Evolutionary conservation across 2,888 invertebrate species (phyloP).

Genomic region (Scaptomyza parva): DNA sequence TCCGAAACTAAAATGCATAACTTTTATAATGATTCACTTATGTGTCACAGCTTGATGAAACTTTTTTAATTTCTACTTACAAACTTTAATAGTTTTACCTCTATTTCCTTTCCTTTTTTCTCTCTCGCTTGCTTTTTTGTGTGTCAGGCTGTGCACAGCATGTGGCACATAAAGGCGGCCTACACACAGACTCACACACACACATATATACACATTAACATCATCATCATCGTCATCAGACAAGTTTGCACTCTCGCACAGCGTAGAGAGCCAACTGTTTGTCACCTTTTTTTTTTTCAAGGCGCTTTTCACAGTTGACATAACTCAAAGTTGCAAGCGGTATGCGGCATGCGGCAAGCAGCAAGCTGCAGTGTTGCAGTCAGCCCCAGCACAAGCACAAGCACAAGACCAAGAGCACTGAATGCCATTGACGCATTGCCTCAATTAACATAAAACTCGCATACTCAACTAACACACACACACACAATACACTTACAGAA

Average conservation of each 20-base stretch:
- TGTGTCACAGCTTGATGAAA: conserved; percentile 26
- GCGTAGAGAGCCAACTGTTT: conserved; percentile 26
- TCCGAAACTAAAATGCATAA: conserved; percentile 22
- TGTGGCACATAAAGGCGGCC: conserved; percentile 47
- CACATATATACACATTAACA: neutral
- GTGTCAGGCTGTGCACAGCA: conserved; percentile 20
- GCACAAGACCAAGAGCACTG: conserved; percentile 29
- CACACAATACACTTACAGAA: conserved; percentile 10
- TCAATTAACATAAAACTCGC: conserved; percentile 78
- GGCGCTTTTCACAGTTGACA: conserved; percentile 72
- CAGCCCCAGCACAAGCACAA: neutral
- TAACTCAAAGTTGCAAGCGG: conserved; percentile 56
- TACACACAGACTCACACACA: too few relatives aligned
- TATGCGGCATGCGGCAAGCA: conserved; percentile 2
- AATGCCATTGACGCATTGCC: conserved; percentile 75
- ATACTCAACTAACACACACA: conserved; percentile 20
- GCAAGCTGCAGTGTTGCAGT: too few relatives aligned
- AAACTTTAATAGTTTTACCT: conserved; percentile 39
- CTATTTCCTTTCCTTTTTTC: neutral
- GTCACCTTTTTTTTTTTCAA: conserved; percentile 49
- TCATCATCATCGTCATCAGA: neutral
- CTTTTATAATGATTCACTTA: conserved; percentile 24
- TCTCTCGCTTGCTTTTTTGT: conserved; percentile 15
- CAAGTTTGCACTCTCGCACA: conserved; percentile 1
- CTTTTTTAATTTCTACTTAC: conserved; percentile 42